Evolutionary conservation across 2,888 invertebrate species (phyloP).

Genomic region (Drosophila tanythrix): DNA sequence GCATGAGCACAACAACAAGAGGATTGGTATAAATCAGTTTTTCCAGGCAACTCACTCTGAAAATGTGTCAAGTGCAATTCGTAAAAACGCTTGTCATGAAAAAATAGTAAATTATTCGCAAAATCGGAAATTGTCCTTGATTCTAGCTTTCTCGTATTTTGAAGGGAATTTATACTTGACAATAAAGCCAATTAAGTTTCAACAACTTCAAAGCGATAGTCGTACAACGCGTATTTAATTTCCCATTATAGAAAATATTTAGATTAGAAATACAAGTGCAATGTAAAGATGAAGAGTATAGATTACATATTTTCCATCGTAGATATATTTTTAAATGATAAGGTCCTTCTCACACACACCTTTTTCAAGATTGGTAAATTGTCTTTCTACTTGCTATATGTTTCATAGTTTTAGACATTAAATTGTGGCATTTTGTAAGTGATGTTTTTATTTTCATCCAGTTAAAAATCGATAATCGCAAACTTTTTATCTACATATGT

Average conservation of each 20-base stretch:
- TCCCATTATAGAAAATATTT: background rate
- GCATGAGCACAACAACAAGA: background rate
- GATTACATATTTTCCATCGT: too few species aligned
- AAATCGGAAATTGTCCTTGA: background rate
- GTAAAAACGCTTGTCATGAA: background rate
- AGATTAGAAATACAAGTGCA: background rate
- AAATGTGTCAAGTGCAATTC: background rate
- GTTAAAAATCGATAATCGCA: background rate
- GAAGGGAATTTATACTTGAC: background rate
- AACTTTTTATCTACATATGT: background rate
- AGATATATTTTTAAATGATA: background rate
- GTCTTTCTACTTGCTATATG: background rate
- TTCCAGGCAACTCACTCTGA: background rate
- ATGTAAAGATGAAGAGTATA: too few species aligned
- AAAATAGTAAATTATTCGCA: background rate
- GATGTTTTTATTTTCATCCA: background rate
- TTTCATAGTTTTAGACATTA: background rate
- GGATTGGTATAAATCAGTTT: background rate
- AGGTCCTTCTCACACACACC: background rate
- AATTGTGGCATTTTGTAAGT: background rate
- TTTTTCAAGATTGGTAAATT: background rate
- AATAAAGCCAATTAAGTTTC: background rate
- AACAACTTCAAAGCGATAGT: background rate
- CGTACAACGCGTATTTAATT: background rate
- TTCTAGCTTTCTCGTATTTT: background rate